These are phyloP conservation scores for Carassius auratus DNA, from an alignment of 2,113 vertebrate species.

Conservation along the genomic window DNA sequence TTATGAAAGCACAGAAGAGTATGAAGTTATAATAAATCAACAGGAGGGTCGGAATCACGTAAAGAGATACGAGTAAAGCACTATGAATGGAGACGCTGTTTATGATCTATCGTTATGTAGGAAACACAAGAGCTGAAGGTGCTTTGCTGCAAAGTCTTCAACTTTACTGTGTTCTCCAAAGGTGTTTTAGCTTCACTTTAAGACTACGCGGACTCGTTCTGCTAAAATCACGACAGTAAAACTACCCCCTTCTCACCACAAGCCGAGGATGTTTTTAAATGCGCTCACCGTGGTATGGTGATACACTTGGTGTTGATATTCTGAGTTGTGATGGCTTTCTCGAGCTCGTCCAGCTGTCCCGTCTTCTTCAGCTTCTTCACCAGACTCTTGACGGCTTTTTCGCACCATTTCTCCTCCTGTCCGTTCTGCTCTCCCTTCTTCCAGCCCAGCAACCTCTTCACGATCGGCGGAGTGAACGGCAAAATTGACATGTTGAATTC, in stretches of 20 bases:
- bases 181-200: background rate
- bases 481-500: constrained; percentile 90
- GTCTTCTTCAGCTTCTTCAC: constrained; percentile 99
- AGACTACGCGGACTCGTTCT: background rate
- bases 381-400: constrained; percentile 97
- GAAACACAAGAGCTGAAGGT: background rate
- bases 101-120: no score
- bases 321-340: constrained; percentile 98
- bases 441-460: constrained; percentile 97
- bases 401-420: constrained; percentile 99
- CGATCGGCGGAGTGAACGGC: constrained; percentile 98
- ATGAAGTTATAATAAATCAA: background rate
- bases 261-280: background rate
- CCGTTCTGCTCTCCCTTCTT: constrained; percentile 99
- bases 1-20: background rate
- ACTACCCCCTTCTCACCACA: background rate
- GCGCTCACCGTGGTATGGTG: constrained; percentile 92
- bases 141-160: background rate
- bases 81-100: background rate
- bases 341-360: constrained; percentile 96
- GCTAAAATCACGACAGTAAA: background rate
- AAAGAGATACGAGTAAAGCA: background rate
- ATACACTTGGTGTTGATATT: constrained; percentile 97
- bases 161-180: background rate
- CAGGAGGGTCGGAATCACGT: background rate